phyloP scores from a whole-genome alignment of 92 coral and sea anemone species.

The Heliopora coerulea region DNA sequence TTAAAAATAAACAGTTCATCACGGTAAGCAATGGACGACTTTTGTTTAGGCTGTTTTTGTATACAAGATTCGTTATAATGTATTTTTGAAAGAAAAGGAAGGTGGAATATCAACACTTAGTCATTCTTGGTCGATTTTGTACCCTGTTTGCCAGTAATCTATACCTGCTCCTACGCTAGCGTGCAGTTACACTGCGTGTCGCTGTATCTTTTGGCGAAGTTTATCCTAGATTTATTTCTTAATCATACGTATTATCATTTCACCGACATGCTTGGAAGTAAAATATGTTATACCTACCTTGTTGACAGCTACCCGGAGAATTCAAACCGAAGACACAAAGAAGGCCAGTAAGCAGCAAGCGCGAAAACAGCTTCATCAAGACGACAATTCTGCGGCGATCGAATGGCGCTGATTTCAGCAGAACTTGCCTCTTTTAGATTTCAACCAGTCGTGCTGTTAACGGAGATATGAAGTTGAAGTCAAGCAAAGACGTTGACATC shows the following conservation, averaged over 20 bases:
- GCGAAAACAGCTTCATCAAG: background rate
- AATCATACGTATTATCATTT: background rate
- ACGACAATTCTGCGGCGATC: slow-evolving; percentile 2
- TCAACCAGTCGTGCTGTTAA: slow-evolving; percentile 24
- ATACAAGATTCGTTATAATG: background rate
- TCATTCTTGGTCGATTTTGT: background rate
- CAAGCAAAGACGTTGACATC: slow-evolving; percentile 39
- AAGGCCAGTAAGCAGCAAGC: background rate
- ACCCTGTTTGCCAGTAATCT: too few species aligned
- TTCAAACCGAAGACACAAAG: background rate
- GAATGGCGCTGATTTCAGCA: background rate
- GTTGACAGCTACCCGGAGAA: slow-evolving; percentile 34
- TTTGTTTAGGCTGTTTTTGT: slow-evolving; percentile 10
- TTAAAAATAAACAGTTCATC: slow-evolving; percentile 19
- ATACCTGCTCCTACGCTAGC: too few species aligned
- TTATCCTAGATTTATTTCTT: background rate
- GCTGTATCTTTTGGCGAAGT: too few species aligned
- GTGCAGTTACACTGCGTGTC: background rate
- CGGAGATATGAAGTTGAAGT: slow-evolving; percentile 16
- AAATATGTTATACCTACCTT: slow-evolving; percentile 25
- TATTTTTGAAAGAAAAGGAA: slow-evolving; percentile 12
- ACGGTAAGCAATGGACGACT: slow-evolving; percentile 5
- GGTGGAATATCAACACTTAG: background rate
- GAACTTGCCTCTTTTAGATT: slow-evolving; percentile 1
- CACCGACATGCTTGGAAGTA: slow-evolving; percentile 19